phyloP scores from a whole-genome alignment of 2,888 invertebrate species.

The Plutella xylostella region DNA sequence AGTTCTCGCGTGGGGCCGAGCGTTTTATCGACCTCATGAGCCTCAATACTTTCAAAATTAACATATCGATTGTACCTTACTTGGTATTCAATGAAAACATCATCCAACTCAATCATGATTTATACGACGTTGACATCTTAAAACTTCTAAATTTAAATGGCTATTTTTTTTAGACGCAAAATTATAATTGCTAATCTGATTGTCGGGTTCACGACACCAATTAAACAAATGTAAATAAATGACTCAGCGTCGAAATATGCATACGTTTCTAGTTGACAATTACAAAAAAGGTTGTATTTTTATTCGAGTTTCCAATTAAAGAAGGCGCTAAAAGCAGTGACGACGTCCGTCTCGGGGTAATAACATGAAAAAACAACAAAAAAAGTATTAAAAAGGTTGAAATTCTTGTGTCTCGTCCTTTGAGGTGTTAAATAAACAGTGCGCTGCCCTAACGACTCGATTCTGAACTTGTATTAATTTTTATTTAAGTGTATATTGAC shows the following conservation, averaged over 20 bases:
- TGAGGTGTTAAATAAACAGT: conserved; percentile 68
- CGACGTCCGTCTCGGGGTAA: conserved; percentile 16
- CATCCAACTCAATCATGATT: too few species aligned
- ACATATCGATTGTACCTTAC: conserved; percentile 35
- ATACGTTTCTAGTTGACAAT: too few species aligned
- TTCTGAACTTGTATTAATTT: conserved; percentile 67
- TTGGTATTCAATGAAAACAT: too few species aligned
- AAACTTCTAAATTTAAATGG: too few species aligned
- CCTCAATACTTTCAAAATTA: conserved; percentile 65
- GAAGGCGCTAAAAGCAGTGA: conserved; percentile 53
- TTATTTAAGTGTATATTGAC: conserved; percentile 70
- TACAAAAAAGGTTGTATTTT: too few species aligned
- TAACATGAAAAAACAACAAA: conserved; percentile 31
- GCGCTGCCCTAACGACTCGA: conserved; percentile 57
- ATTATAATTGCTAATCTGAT: too few species aligned
- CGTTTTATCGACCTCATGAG: too few species aligned
- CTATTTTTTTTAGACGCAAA: too few species aligned
- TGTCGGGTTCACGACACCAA: too few species aligned
- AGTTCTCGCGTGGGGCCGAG: conserved; percentile 64
- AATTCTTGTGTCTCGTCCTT: conserved; percentile 45
- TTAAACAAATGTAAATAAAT: too few species aligned
- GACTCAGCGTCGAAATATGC: too few species aligned
- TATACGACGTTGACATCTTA: too few species aligned
- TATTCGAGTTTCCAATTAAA: conserved; percentile 27
- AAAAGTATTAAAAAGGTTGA: conserved; percentile 33